A percentile compares a stretch with the other conserved stretches of the same genome.
Conservation (phyloP, 2,113 vertebrate genomes). For the Daubentonia madagascariensis region DNA sequence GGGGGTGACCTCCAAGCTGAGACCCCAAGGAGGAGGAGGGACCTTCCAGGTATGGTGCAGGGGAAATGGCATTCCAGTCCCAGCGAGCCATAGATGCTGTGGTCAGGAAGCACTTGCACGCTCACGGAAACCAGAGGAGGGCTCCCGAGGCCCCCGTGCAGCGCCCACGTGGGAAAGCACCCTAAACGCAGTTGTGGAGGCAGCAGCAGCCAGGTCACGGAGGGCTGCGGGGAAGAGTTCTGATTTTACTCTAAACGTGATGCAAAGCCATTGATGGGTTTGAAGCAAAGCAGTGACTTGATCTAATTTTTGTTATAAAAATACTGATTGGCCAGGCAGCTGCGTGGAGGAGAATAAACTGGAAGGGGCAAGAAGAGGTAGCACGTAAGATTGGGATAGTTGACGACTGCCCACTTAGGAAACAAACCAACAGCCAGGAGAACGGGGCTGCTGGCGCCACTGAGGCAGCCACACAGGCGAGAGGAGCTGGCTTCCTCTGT, state of each 20-base stretch:
- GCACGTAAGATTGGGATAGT: accelerated
- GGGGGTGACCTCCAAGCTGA: background rate
- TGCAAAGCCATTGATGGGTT: background rate
- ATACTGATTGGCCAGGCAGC: background rate
- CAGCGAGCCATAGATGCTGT: accelerated
- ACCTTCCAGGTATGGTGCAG: background rate
- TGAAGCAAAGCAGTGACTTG: background rate
- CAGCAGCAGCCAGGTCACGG: background rate
- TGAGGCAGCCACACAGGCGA: background rate
- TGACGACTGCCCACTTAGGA: background rate
- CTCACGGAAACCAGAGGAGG: accelerated
- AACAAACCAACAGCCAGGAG: accelerated
- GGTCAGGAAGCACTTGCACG: background rate
- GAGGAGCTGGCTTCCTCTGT: background rate
- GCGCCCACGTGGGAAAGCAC: accelerated
- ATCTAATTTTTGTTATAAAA: background rate
- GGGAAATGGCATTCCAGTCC: accelerated
- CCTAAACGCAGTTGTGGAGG: background rate
- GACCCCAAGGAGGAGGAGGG: background rate
- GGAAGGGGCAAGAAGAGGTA: background rate
- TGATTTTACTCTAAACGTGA: background rate
- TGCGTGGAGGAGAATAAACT: accelerated
- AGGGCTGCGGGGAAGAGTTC: accelerated
- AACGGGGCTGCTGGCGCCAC: accelerated
- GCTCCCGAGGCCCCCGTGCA: background rate